Evolutionary conservation across 2,888 invertebrate genomes (phyloP), one percentile per base, ranked within the genome.

Genomic region (Caenorhabditis plicata): DNA sequence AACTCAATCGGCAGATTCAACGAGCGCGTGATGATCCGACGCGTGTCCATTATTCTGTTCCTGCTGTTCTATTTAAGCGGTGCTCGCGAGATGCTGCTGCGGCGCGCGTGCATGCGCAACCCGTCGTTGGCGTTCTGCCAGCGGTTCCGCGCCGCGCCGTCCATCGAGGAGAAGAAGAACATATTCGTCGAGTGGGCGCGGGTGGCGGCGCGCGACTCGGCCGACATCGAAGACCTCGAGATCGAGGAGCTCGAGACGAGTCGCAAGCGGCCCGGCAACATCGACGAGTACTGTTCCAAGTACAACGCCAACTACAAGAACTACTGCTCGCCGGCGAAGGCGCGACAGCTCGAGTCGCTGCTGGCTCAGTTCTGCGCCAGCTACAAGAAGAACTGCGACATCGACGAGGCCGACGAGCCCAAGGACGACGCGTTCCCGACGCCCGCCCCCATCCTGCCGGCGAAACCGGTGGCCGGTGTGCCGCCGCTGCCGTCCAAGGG

Each of bases 261-360:
- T 3, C 31, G 50, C 11, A 38, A 46, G 22, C 41, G 35, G 15
- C n/a, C 32, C 13, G 43, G 46, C 39, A 39, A 57, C 38, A 36
- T 60, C 23, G 32, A 48, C 11, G 49, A 58, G n/a, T 66, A 66
- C 38, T 67, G 67, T 40, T 27, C 44, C 5, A 61, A 61, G 23
- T 64, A 67, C 39, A 42, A 36, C 17, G 36, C 26, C n/a, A 68
- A 68, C 43, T 68, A 49, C 44, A 36, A 57, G 1, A 22, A 42
- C 4, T 68, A 68, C 35, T 68, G 68, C 38, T 22, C 9, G 2
- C 26, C 20, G 27, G 50, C 41, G 9, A 47, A 57, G 20, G 33
- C 46, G 22, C 41, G 44, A 13, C 50, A 54, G 31, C 20, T 68
- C 8, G 68, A 68, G 27, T 62, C 60, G n/a, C 42, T 68, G 17